Conservation (phyloP, 2,797 vertebrate genomes). For the Manis pentadactyla region DNA sequence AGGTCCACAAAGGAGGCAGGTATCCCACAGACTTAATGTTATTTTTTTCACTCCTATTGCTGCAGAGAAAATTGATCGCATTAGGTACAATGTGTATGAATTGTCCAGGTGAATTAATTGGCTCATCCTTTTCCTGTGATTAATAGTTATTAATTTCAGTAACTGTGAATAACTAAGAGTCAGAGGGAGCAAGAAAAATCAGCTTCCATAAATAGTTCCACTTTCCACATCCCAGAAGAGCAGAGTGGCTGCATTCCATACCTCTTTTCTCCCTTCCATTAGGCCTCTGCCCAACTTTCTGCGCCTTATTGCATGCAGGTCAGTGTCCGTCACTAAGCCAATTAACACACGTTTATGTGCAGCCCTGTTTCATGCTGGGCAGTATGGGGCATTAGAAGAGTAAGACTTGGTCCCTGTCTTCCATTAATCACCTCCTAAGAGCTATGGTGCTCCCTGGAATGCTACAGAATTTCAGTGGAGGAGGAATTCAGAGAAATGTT, state of each 20-base stretch:
- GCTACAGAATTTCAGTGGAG: not conserved
- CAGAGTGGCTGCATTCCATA: not conserved
- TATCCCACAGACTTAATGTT: not conserved
- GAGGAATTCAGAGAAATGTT: not conserved
- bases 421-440: not conserved
- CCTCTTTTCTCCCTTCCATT: not conserved
- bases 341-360: not conserved
- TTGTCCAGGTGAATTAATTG: slow-evolving; percentile 41
- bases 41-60: slow-evolving; percentile 49
- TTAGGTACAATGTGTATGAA: not conserved
- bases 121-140: slow-evolving; percentile 50
- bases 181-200: not conserved
- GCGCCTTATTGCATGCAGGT: not conserved
- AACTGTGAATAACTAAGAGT: slow-evolving; percentile 44
- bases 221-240: not conserved
- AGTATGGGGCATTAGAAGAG: not conserved
- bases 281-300: not conserved
- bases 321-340: not conserved
- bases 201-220: not conserved
- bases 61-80: slow-evolving; percentile 19
- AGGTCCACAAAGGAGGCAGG: not conserved
- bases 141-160: slow-evolving; percentile 43
- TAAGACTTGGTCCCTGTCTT: not conserved
- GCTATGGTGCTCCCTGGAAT: not conserved
- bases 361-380: not conserved